phyloP scores from a whole-genome alignment of 2,888 invertebrate genomes.

The Eupithecia exiguata region DNA sequence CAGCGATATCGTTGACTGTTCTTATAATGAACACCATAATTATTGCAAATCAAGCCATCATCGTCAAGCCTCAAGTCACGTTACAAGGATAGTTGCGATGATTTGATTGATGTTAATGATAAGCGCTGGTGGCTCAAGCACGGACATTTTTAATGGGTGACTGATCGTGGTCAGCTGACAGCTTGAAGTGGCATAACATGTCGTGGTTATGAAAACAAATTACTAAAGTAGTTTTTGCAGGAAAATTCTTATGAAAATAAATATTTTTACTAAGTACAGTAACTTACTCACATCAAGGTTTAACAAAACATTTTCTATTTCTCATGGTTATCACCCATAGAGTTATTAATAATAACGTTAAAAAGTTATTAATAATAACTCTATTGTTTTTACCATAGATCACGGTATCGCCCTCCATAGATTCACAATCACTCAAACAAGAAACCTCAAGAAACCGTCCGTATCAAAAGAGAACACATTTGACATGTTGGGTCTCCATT shows the following conservation, averaged over 20 bases:
- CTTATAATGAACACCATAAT: not conserved
- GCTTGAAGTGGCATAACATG: not conserved
- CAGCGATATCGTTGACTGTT: too few relatives aligned
- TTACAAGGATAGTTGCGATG: not conserved
- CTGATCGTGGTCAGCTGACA: not conserved
- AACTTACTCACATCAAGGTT: not conserved
- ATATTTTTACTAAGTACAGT: not conserved
- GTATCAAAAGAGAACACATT: too few relatives aligned
- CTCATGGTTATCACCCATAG: too few relatives aligned
- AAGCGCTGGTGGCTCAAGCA: not conserved
- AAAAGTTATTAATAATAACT: too few relatives aligned
- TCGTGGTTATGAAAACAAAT: not conserved
- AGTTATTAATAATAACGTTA: too few relatives aligned
- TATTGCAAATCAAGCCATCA: not conserved
- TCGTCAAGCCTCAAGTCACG: not conserved
- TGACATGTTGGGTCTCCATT: too few relatives aligned
- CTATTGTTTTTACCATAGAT: too few relatives aligned
- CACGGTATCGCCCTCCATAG: too few relatives aligned
- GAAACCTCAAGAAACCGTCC: too few relatives aligned
- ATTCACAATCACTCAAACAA: too few relatives aligned
- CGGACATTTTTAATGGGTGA: constrained; percentile 3
- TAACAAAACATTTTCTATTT: not conserved
- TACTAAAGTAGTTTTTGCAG: not conserved
- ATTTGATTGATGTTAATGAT: constrained; percentile 6
- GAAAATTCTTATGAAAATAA: not conserved